These are phyloP conservation scores for Perizoma affinitatum DNA, from an alignment of 2,888 invertebrate genomes.

Conservation along the genomic window DNA sequence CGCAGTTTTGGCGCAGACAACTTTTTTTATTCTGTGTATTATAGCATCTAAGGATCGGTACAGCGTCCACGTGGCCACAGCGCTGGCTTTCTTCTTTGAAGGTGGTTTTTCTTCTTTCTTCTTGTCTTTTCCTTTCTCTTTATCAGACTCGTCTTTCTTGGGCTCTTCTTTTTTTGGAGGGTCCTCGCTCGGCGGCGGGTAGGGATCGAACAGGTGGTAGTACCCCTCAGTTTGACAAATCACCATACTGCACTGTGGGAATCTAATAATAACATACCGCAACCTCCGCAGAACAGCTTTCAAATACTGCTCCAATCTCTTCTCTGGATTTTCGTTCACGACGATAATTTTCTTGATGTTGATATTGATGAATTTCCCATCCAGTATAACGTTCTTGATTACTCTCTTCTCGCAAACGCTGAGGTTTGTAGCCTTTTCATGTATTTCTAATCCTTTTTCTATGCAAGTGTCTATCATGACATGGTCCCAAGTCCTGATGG, in stretches of 20 bases:
- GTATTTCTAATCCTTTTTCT: conserved; percentile 84
- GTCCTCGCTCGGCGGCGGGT: conserved; percentile 64
- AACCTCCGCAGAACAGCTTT: conserved; percentile 71
- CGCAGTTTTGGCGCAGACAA: conserved; percentile 44
- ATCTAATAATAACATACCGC: conserved; percentile 84
- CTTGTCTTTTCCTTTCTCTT: conserved; percentile 19
- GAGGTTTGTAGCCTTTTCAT: conserved; percentile 82
- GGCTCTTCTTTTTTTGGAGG: conserved; percentile 29
- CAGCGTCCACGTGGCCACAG: conserved; percentile 76
- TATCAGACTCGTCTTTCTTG: conserved; percentile 14
- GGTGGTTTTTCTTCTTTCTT: conserved; percentile 16
- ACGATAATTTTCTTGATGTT: conserved; percentile 82
- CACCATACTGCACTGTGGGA: conserved; percentile 82
- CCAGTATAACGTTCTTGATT: conserved; percentile 85
- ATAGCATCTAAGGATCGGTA: conserved; percentile 66
- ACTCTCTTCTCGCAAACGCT: conserved; percentile 83
- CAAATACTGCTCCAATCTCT: conserved; percentile 72
- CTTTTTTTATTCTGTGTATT: conserved; percentile 58
- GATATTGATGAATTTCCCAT: conserved; percentile 86
- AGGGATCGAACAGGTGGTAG: conserved; percentile 87
- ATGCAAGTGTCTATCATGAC: conserved; percentile 85
- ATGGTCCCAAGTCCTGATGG: conserved; percentile 86
- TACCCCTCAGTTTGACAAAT: conserved; percentile 81
- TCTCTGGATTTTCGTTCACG: conserved; percentile 74
- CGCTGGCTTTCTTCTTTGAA: conserved; percentile 38